A percentile compares a stretch with the other conserved stretches of the same genome.
These are phyloP conservation scores for Tragelaphus eurycerus DNA, from an alignment of 2,797 vertebrate species.

Conservation along the genomic window DNA sequence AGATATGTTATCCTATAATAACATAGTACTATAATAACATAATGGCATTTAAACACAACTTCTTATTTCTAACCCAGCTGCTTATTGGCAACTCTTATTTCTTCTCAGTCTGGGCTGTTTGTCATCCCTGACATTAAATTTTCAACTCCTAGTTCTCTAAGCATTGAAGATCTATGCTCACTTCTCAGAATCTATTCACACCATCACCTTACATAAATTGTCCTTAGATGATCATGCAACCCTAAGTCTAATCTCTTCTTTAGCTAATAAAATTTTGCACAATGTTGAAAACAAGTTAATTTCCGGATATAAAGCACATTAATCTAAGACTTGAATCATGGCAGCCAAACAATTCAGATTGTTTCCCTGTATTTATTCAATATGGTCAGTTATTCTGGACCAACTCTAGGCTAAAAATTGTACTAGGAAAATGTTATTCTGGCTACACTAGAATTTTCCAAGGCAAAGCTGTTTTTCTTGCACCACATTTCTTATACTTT, in stretches of 20 bases:
- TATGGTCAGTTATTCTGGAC: not conserved
- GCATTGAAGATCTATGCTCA: not conserved
- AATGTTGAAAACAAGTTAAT: constrained; percentile 16
- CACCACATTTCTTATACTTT: not conserved
- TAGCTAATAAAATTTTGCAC: not conserved
- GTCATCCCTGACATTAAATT: not conserved
- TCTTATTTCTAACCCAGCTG: not conserved
- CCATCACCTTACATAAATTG: not conserved
- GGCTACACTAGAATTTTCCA: not conserved
- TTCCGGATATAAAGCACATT: constrained; percentile 11
- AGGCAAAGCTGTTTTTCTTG: not conserved
- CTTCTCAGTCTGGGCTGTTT: not conserved
- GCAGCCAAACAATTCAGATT: not conserved
- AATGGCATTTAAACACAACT: not conserved
- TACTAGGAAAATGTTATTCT: not conserved
- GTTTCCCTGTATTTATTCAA: not conserved
- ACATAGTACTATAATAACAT: not conserved
- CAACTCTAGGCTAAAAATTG: not conserved
- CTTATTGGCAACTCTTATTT: not conserved
- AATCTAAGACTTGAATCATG: not conserved
- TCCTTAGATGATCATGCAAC: not conserved
- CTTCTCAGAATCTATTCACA: not conserved
- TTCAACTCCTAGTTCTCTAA: not conserved
- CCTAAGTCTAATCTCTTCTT: not conserved
- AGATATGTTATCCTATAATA: not conserved